Evolutionary conservation across 2,888 invertebrate genomes (phyloP).

Genomic region (Hipparchia sbordonii): DNA sequence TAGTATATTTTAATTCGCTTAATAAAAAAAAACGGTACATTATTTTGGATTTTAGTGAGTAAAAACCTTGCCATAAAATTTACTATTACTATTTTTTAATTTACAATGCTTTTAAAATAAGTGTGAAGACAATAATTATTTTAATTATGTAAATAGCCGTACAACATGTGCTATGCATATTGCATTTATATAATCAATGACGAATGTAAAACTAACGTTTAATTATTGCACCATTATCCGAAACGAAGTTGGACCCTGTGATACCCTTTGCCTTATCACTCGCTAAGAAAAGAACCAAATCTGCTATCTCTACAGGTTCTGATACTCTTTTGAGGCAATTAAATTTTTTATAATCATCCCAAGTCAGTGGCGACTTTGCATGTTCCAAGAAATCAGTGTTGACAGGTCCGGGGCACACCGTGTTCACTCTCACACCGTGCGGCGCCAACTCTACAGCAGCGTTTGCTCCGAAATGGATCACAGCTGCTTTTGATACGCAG

Average conservation of each 20-base stretch:
- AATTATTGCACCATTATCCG: conserved; percentile 42
- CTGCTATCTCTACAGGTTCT: conserved; percentile 48
- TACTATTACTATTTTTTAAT: background rate
- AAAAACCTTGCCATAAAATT: background rate
- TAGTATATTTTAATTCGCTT: too few relatives aligned
- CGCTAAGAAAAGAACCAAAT: conserved; percentile 48
- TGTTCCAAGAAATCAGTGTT: conserved; percentile 48
- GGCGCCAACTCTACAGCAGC: conserved; percentile 47
- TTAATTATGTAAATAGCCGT: background rate
- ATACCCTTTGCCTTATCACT: conserved; percentile 50
- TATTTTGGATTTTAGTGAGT: too few relatives aligned
- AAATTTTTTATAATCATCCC: conserved; percentile 37
- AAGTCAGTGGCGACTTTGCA: conserved; percentile 29
- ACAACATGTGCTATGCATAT: background rate
- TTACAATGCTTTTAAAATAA: too few relatives aligned
- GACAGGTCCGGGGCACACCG: conserved; percentile 86
- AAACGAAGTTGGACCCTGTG: conserved; percentile 44
- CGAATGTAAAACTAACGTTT: background rate
- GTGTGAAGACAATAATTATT: background rate
- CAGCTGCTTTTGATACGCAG: conserved; percentile 46
- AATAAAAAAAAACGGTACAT: too few relatives aligned
- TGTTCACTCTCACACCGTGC: conserved; percentile 50
- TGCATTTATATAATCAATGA: background rate
- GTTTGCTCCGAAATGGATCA: conserved; percentile 47
- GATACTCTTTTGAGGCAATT: conserved; percentile 43